Percentiles rank a stretch among this genome's conserved stretches.
phyloP scores from a whole-genome alignment of 2,113 vertebrate species.

The Stegastes partitus region DNA sequence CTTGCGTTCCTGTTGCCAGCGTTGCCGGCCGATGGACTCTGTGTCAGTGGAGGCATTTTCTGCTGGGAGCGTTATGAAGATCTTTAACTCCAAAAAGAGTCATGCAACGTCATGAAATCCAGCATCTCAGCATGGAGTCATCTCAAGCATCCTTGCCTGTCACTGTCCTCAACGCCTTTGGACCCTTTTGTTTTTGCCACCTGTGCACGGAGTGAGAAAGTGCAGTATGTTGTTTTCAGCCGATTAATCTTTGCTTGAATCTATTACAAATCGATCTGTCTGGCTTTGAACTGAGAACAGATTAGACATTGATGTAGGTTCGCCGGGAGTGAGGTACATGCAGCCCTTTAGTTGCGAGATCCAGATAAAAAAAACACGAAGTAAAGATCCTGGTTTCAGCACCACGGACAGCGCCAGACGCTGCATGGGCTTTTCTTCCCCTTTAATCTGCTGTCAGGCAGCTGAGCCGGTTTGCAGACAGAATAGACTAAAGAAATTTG shows the following conservation, averaged over 20 bases:
- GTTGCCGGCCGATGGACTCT: background rate
- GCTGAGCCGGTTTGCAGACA: slow-evolving; percentile 21
- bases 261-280: slow-evolving; percentile 58
- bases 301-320: slow-evolving; percentile 44
- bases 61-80: background rate
- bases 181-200: slow-evolving; percentile 1
- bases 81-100: background rate
- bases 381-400: slow-evolving; percentile 37
- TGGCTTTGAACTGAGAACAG: slow-evolving; percentile 45
- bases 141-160: background rate
- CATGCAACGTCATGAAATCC: background rate
- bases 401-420: slow-evolving; percentile 35
- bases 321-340: slow-evolving; percentile 6
- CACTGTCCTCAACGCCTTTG: background rate
- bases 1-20: slow-evolving; percentile 32
- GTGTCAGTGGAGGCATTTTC: background rate
- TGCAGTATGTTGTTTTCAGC: slow-evolving; percentile 34
- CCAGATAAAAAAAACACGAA: slow-evolving; percentile 22
- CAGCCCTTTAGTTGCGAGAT: slow-evolving; percentile 1
- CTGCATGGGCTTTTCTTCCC: slow-evolving; percentile 4
- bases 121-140: background rate
- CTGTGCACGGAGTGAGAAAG: slow-evolving; percentile 18
- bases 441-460: slow-evolving; percentile 25
- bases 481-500: slow-evolving; percentile 28
- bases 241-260: slow-evolving; percentile 48